Evolutionary conservation across 2,113 vertebrate species (phyloP).

Genomic region (Microcebus jonahi): DNA sequence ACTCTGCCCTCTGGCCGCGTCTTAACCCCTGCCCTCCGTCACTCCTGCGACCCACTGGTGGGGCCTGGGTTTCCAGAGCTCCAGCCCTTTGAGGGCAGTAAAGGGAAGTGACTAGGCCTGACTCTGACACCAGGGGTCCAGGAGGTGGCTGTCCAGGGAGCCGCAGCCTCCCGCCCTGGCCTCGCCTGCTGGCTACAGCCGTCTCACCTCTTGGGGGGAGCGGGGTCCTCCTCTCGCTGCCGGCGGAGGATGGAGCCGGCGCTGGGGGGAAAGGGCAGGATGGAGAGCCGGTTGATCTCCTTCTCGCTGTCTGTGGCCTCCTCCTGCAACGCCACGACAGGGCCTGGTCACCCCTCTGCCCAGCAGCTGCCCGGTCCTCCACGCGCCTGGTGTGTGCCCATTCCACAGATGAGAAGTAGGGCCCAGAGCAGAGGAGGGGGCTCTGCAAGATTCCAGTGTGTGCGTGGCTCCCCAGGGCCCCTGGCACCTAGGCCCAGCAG

Average conservation of each 20-base stretch:
- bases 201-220: conserved; percentile 83
- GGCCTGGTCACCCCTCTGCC: not conserved
- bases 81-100: not conserved
- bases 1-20: not conserved
- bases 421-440: not conserved
- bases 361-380: not conserved
- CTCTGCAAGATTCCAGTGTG: accelerated
- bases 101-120: not conserved
- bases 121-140: not conserved
- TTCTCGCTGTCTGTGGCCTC: conserved; percentile 87
- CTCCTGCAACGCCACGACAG: conserved; percentile 64
- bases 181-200: not conserved
- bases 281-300: conserved; percentile 96
- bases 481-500: not conserved
- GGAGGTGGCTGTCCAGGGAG: not conserved
- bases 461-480: not conserved
- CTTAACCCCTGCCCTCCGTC: not conserved
- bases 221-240: conserved; percentile 83
- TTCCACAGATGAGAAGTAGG: not conserved
- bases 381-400: accelerated
- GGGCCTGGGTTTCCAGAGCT: not conserved
- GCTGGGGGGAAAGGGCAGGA: conserved; percentile 94
- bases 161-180: not conserved
- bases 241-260: conserved; percentile 93
- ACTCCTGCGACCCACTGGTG: not conserved